Evolutionary conservation across 2,888 invertebrate species (phyloP), one percentile per base, ranked within the genome.

Genomic region (Allolobophora icterica): DNA sequence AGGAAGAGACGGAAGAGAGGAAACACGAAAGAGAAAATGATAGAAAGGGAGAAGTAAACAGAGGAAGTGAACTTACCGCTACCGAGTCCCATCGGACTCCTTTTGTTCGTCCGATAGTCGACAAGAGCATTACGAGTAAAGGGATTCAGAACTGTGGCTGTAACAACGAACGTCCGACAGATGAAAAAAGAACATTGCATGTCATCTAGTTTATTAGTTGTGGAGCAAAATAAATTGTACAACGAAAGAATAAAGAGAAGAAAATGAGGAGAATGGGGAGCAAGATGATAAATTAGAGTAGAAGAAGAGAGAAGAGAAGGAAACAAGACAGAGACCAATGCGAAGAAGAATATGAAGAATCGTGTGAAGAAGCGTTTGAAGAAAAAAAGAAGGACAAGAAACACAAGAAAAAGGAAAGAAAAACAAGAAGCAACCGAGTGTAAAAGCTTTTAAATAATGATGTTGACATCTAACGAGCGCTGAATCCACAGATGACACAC

Each of bases 81-180:
- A n/a, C 71, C n/a, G 71, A 71, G 71, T n/a, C 71, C 71, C n/a
- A 13, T 1, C 8, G 71, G 71, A 71, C 35, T 87, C 17, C 87
- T 87, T 17, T 87, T 87, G 35, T 19, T 30, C 38, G 34, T 87
- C 38, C 34, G 19, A 38, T 3, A 87, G 19, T 87, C 87, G 34
- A 34, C 87, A 24, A 35, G 38, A 24, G 87, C 87, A 38, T 87
- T 87, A 24, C 87, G 87, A 35, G 87, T 87, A 19, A 87, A 87
- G 35, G 87, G 87, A 38, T 87, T 87, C 5, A 87, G 38, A 24
- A 87, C 87, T 35, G 30, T 87, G 87, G 35, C 34, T 87, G 87
- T 8, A 87, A 87, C 38, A n/a, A n/a, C n/a, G n/a, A 71, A n/a
- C 30, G 71, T 11, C 30, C 71, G n/a, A 11, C n/a, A 30, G 8